Conservation (phyloP, 2,888 invertebrate species). For the Thecophora atra region DNA sequence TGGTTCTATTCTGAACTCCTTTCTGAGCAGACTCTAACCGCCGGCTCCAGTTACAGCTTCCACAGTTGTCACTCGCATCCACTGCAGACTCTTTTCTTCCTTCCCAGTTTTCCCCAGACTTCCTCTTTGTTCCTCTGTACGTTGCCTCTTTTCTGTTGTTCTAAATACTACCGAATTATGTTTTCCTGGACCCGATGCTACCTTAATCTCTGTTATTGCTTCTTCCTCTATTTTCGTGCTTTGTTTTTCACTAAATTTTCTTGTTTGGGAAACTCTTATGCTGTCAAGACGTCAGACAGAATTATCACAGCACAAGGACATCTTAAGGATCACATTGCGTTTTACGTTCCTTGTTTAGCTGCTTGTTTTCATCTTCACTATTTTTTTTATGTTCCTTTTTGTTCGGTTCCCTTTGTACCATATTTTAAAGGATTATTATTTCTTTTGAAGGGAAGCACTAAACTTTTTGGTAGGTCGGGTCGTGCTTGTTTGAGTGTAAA, state of each 20-base stretch:
- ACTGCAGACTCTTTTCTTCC: not conserved
- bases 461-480: not conserved
- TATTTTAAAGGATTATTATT: constrained; percentile 37
- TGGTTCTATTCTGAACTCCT: not conserved
- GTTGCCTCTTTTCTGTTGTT: not conserved
- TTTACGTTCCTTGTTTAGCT: constrained; percentile 22
- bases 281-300: constrained; percentile 41
- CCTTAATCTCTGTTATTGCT: not conserved
- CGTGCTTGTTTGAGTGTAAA: not conserved
- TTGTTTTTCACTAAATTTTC: not conserved
- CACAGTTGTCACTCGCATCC: not conserved
- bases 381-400: too few relatives aligned
- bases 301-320: constrained; percentile 40
- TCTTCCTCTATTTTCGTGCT: not conserved
- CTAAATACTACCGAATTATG: not conserved
- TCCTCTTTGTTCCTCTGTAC: not conserved
- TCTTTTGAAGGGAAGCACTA: constrained; percentile 34
- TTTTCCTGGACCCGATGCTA: constrained; percentile 9
- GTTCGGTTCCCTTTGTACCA: constrained; percentile 23
- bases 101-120: not conserved
- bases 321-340: constrained; percentile 36
- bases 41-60: not conserved
- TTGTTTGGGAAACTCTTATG: constrained; percentile 34
- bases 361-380: not conserved
- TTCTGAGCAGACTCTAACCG: not conserved